Percentiles rank a stretch among this genome's conserved stretches.
These are phyloP conservation scores for Spodoptera exigua DNA, from an alignment of 2,888 invertebrate species.

Conservation along the genomic window DNA sequence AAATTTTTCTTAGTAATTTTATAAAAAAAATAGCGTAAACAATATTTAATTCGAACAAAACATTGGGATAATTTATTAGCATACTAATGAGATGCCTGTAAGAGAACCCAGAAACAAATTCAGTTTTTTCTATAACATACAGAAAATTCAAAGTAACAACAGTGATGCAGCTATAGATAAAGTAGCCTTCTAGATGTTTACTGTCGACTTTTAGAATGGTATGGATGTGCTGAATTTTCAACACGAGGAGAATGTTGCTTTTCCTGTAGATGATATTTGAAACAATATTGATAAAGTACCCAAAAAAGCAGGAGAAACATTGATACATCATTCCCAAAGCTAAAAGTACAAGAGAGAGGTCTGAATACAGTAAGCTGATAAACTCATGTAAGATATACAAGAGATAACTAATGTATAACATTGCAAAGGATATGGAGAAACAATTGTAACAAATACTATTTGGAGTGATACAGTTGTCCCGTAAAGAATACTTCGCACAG, in stretches of 20 bases:
- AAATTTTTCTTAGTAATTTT: conserved; percentile 14
- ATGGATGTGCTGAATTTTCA: conserved; percentile 6
- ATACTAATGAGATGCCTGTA: conserved; percentile 6
- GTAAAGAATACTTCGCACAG: not conserved
- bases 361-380: too few species aligned
- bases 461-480: not conserved
- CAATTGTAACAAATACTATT: not conserved
- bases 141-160: conserved; percentile 16
- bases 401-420: too few species aligned
- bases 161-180: conserved; percentile 7
- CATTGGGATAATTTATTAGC: conserved; percentile 4
- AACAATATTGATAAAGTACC: not conserved
- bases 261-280: conserved; percentile 6
- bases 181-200: not conserved
- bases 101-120: too few species aligned
- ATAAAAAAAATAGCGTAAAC: conserved; percentile 25
- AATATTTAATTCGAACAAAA: too few species aligned
- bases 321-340: too few species aligned
- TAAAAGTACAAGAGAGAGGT: too few species aligned
- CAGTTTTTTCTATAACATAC: not conserved
- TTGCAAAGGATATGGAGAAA: not conserved
- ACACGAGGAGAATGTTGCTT: conserved; percentile 2
- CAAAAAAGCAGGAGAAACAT: not conserved
- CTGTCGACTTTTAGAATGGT: conserved; percentile 6
- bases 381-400: too few species aligned